phyloP scores from a whole-genome alignment of 2,888 invertebrate species.

The Drepanosiphum platanoidis region DNA sequence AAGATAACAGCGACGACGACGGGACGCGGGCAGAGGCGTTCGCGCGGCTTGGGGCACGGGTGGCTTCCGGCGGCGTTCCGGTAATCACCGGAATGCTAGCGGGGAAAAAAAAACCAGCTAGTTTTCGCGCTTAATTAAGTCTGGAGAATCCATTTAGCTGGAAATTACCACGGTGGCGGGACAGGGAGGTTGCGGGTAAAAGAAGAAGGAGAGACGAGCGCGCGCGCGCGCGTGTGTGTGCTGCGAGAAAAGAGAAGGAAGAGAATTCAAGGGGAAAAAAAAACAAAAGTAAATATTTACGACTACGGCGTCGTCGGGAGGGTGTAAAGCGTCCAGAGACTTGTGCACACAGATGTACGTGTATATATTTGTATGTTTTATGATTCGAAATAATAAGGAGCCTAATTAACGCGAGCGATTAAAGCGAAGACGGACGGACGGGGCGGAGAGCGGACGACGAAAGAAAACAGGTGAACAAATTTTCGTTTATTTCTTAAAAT shows the following conservation, averaged over 20 bases:
- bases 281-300: constrained; percentile 18
- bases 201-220: not conserved
- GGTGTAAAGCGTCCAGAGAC: constrained; percentile 11
- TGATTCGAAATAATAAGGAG: constrained; percentile 36
- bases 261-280: not conserved
- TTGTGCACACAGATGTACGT: not conserved
- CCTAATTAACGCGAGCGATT: constrained; percentile 46
- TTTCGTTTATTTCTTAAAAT: constrained; percentile 38
- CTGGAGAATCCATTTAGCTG: constrained; percentile 18
- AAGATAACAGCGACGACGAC: constrained; percentile 11
- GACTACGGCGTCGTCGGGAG: not conserved
- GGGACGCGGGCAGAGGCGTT: not conserved
- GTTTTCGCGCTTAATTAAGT: constrained; percentile 47
- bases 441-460: not conserved
- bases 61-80: not conserved
- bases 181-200: not conserved
- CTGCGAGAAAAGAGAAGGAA: too few relatives aligned
- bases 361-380: constrained; percentile 16
- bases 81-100: constrained; percentile 24
- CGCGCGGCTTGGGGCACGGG: not conserved
- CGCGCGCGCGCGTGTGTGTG: not conserved
- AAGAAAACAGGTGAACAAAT: constrained; percentile 18
- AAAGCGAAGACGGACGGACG: not conserved
- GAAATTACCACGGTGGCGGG: not conserved
- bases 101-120: not conserved